Conservation (phyloP, 1,140 invertebrate genomes). For the Anoplolepis gracilipes region DNA sequence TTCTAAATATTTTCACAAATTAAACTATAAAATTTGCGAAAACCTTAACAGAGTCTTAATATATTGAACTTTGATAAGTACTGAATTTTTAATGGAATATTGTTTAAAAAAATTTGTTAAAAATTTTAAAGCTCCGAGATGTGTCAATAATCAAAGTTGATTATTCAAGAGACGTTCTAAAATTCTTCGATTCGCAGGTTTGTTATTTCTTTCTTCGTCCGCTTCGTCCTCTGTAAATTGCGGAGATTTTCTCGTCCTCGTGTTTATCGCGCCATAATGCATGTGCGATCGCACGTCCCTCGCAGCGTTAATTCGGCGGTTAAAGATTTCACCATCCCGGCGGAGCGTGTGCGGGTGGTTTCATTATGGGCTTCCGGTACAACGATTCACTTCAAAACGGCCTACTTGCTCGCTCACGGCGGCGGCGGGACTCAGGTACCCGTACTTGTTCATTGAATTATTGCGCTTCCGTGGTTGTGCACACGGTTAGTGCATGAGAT, state of each 20-base stretch:
- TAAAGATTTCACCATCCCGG: constrained; percentile 47
- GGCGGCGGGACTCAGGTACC: constrained; percentile 29
- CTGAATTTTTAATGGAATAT: background rate
- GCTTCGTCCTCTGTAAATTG: background rate
- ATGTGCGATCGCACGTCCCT: background rate
- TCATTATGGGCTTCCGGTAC: constrained; percentile 60
- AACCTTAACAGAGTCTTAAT: background rate
- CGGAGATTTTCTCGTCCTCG: background rate
- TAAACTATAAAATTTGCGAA: background rate
- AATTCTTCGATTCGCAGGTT: background rate
- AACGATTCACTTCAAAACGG: constrained; percentile 60
- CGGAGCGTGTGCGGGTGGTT: constrained; percentile 35
- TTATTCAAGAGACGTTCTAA: background rate
- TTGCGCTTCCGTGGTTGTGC: constrained; percentile 47
- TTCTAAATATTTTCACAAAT: too few relatives aligned
- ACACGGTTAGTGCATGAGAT: constrained; percentile 43
- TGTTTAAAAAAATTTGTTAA: background rate
- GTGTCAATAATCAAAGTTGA: too few relatives aligned
- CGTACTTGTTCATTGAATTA: constrained; percentile 59
- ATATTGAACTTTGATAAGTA: background rate
- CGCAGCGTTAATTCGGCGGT: constrained; percentile 51
- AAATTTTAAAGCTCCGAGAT: background rate
- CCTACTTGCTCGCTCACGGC: constrained; percentile 49
- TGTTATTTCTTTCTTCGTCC: background rate
- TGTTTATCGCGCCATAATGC: background rate